Evolutionary conservation across 2,888 invertebrate genomes (phyloP), one percentile per base, ranked within the genome.

Genomic region (Sinohyriopsis cumingii): DNA sequence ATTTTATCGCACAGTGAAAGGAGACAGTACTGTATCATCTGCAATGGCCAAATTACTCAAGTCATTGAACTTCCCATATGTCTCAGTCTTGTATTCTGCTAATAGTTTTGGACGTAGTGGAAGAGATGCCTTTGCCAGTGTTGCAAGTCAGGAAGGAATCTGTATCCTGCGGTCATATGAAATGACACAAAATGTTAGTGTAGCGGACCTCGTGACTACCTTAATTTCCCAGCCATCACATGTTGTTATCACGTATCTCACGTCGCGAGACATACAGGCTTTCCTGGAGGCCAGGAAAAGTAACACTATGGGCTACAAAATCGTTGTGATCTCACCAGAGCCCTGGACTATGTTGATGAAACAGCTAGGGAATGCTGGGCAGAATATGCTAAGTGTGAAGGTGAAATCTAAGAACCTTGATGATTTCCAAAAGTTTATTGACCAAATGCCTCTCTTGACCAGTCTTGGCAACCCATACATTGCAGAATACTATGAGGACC

Each of bases 1-100:
- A 9, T 87, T 87, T 70, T 78, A 82, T 68, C 68, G 87, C 60
- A 87, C 88, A 9, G 73, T 86, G 0, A 86, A 85, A 61, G 84
- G 86, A 5, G 86, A 87, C 54, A 77, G 78, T 22, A 80, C 81
- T 19, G 75, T 82, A 55, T 82, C 84, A 1, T 73, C 84, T 20
- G 88, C 89, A 1, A 80, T 90, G 54, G 77, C 80, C 22, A 80
- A 80, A 54, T 69, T 86, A 25, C 78, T 79, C 28, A 82, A 84
- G 66, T 73, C 81, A 12, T 74, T 88, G 9, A 79, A 80, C n/a
- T 79, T 84, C 62, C 70, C 63, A n/a, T 86, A 84, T 71, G 80
- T 87, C 3, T 83, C 83, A 68, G 77, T 84, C 3, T 73, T 86
- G 5, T 80, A 85, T 69, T 79, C 82, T 0, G 79, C 82, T 12